Evolutionary conservation across 1,140 invertebrate species (phyloP), one percentile per base, ranked within the genome.

Genomic region (Gonioctena quinquepunctata): DNA sequence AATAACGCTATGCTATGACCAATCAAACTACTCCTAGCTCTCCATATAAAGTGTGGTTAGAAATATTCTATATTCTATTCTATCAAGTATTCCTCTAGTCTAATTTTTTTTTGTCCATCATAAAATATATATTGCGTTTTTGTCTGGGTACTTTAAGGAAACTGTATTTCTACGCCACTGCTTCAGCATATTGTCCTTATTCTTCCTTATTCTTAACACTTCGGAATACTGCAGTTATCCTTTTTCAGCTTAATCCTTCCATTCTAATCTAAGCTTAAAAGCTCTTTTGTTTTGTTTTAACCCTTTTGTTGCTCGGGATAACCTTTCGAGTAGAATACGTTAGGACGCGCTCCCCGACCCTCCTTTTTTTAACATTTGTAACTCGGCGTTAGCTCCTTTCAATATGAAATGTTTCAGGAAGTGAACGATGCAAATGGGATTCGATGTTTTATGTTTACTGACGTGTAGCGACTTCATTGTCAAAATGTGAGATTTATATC

Each of bases 221-320:
- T 66, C 49, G 56, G 33, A 62, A 62, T 71, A 64, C 54, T 71
- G 66, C 65, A 69, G 68, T 67, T 68, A 70, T 73, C 67, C 62
- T 74, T 74, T 70, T 72, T 68, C 69, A 59, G 59, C 66, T 65
- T 74, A 72, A 72, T 73, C 70, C 72, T 79, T 64, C 72, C 71
- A 72, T 75, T 78, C 78, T 81, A 81, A 81, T 79, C 78, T 76
- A 70, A 50, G 75, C 79, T 80, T 80, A 80, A 81, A 81, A 80
- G 79, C 78, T 77, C 79, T 79, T 79, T 81, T 81, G 78, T 79
- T 79, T 80, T 71, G 74, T 81, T 81, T 80, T 76, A 80, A 78
- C 75, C 77, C 76, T 78, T 80, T 79, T 77, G 78, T 76, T 72
- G 25, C 73, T 67, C 64, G 71, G 76, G 75, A 72, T 79, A 79